Conservation (phyloP, 30 jellyfish, hydroid and myxozoan genomes). For the Sanderia malayensis region DNA sequence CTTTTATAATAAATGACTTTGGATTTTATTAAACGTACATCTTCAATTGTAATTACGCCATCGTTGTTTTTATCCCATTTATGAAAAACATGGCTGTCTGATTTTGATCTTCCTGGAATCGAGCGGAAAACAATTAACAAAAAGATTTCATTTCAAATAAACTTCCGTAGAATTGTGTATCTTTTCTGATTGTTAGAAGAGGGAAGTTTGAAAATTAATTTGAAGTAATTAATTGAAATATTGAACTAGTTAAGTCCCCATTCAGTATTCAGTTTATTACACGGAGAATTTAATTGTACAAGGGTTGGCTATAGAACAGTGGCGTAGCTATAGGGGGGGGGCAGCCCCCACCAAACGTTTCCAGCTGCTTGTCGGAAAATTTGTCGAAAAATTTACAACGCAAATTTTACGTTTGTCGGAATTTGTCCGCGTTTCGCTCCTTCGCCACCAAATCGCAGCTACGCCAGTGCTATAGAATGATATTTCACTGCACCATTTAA, state of each 20-base stretch:
- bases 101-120: constrained; percentile 39
- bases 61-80: constrained; percentile 79
- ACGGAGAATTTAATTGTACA: no score
- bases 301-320: no score
- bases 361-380: no score
- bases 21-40: constrained; percentile 18
- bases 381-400: no score
- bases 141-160: not conserved
- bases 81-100: constrained; percentile 43
- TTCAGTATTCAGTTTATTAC: no score
- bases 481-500: no score
- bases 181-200: not conserved
- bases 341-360: no score
- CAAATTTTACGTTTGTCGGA: no score
- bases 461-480: no score
- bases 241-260: not conserved
- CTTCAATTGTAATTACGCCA: constrained; percentile 56
- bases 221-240: not conserved
- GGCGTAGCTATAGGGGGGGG: no score
- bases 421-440: no score
- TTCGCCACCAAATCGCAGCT: no score
- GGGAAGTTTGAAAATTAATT: not conserved
- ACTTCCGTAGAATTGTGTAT: not conserved
- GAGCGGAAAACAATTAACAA: not conserved
- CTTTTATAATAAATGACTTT: not conserved